These are phyloP conservation scores for Scaeva pyrastri DNA, from an alignment of 2,888 invertebrate genomes.

Conservation along the genomic window DNA sequence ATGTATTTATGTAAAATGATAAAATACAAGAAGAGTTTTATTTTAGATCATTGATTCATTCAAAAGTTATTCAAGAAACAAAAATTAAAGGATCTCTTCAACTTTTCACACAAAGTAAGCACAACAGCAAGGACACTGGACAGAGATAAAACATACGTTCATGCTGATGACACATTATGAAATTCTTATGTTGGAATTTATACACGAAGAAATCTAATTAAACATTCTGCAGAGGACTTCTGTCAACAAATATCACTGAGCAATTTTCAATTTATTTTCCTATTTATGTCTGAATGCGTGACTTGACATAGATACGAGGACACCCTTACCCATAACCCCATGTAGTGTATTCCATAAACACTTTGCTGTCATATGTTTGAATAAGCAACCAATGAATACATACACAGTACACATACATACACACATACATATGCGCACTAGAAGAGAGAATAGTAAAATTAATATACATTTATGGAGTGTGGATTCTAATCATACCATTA, in stretches of 20 bases:
- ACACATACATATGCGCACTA: background rate
- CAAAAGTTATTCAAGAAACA: background rate
- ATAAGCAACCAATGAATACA: conserved; percentile 46
- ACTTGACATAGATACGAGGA: conserved; percentile 34
- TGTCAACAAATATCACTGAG: conserved; percentile 73
- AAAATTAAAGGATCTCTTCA: conserved; percentile 8
- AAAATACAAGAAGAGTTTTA: background rate
- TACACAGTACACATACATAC: no score
- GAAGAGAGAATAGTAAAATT: conserved; percentile 7
- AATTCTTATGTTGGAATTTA: conserved; percentile 69
- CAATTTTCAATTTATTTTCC: conserved; percentile 73
- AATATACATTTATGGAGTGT: conserved; percentile 3
- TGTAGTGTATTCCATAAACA: conserved; percentile 5
- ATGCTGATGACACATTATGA: conserved; percentile 65
- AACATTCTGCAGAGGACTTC: conserved; percentile 71
- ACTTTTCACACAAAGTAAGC: conserved; percentile 1
- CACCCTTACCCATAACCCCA: background rate
- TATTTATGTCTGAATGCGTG: conserved; percentile 43
- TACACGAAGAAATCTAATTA: conserved; percentile 71
- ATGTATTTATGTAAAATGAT: no score
- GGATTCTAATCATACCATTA: background rate
- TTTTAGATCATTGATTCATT: background rate
- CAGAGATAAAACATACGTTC: conserved; percentile 9
- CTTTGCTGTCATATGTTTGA: conserved; percentile 27
- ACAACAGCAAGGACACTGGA: conserved; percentile 14